Evolutionary conservation across 2,797 vertebrate genomes (phyloP).

Genomic region (Argya squamiceps): DNA sequence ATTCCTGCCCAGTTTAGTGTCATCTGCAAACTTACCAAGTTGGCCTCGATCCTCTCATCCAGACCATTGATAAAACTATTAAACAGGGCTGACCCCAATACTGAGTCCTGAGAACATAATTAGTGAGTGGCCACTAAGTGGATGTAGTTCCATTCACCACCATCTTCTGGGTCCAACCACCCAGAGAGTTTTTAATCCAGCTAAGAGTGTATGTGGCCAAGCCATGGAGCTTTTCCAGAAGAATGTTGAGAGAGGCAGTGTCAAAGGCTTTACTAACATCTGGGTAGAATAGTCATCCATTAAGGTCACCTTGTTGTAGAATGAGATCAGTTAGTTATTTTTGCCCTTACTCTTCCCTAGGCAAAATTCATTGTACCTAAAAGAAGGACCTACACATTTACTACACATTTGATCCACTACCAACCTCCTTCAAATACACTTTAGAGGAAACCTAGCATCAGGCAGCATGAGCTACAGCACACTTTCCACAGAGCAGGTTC

Average conservation of each 20-base stretch:
- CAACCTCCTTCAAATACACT: background rate
- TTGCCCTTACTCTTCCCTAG: background rate
- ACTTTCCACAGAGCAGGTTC: background rate
- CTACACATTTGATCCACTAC: background rate
- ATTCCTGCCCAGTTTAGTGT: background rate
- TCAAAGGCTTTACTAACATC: background rate
- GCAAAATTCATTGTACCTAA: background rate
- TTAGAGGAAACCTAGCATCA: background rate
- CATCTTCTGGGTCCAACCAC: too few species aligned
- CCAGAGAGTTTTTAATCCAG: background rate
- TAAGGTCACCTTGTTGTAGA: background rate
- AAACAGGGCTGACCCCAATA: background rate
- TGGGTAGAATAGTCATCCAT: background rate
- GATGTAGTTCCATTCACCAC: too few species aligned
- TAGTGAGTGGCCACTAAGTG: background rate
- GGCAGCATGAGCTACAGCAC: background rate
- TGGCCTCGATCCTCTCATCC: fast-evolving
- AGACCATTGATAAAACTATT: background rate
- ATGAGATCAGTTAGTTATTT: background rate
- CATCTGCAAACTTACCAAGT: background rate
- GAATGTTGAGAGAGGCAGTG: background rate
- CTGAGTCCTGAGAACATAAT: background rate
- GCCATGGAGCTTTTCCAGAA: background rate
- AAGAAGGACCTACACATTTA: background rate
- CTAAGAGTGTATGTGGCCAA: background rate